A percentile compares a stretch with the other conserved stretches of the same genome.
These are phyloP conservation scores for Parnassius smintheus DNA, from an alignment of 2,888 invertebrate genomes.

Conservation along the genomic window DNA sequence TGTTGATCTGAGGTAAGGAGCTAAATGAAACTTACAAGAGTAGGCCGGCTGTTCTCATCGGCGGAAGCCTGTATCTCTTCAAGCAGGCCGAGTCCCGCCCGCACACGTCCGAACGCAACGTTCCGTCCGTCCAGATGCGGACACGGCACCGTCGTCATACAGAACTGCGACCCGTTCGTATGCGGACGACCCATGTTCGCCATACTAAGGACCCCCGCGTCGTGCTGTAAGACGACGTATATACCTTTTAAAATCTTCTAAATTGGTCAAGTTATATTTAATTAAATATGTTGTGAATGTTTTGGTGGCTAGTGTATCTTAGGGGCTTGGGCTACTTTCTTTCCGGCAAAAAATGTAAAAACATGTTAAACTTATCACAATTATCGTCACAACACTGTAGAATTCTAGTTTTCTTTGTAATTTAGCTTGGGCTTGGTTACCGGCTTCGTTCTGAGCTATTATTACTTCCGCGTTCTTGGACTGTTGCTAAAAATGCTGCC, in stretches of 20 bases:
- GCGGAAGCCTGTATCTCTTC: conserved; percentile 85
- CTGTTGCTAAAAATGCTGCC: too few relatives aligned
- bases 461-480: too few relatives aligned
- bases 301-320: too few relatives aligned
- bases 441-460: too few relatives aligned
- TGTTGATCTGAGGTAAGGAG: too few relatives aligned
- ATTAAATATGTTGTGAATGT: background rate
- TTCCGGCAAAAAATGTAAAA: too few relatives aligned
- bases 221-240: conserved; percentile 65
- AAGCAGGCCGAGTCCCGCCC: conserved; percentile 87
- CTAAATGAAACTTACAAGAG: conserved; percentile 71
- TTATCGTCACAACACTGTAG: too few relatives aligned
- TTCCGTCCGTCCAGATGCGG: conserved; percentile 89
- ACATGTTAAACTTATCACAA: too few relatives aligned
- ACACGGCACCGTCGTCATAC: conserved; percentile 89
- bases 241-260: too few relatives aligned
- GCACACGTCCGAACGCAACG: conserved; percentile 91
- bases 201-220: conserved; percentile 87
- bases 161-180: conserved; percentile 97
- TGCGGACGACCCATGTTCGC: conserved; percentile 88
- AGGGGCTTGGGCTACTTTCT: too few relatives aligned
- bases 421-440: too few relatives aligned
- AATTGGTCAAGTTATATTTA: background rate
- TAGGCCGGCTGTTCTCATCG: conserved; percentile 79
- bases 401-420: too few relatives aligned